Evolutionary conservation across 2,113 vertebrate genomes (phyloP), one percentile per base, ranked within the genome.

Genomic region (Apus apus): DNA sequence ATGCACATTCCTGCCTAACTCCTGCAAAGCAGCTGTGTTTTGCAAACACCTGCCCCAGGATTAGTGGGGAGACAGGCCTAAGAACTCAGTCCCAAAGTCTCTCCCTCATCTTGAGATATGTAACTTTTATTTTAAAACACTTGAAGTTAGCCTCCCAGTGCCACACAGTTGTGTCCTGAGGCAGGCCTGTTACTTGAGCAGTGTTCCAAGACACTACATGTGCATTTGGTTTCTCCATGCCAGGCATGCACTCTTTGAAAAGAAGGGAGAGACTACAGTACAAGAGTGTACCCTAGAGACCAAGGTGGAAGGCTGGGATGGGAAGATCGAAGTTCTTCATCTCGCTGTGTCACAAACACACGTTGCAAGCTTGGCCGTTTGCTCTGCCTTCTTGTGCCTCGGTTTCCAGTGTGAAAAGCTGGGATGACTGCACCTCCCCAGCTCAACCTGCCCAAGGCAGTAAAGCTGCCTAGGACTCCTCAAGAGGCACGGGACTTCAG

Each of bases 21-120:
- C 50, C 48, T 73, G 54, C 71, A 87, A 51, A 78, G 60, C 92
- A 90, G 71, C 77, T 87, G 91, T 58, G 77, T 72, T 81, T 72
- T 45, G 54, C 60, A 45, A 78, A 94, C 72, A 87, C 46, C 60
- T 87, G 77, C 53, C 60, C 53, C 46, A 20, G 40, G 71, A 90
- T 76, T 60, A 81, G 34, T 4, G 16, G n/a, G 50, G 18, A 90
- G 11, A 50, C n/a, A 77, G 21, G n/a, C 64, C 0, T 26, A 76
- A 50, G 38, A 77, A 87, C 34, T 66, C 46, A 2, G 15, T 61
- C 40, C 65, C 82, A 45, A 36, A 22, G 40, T 17, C 54, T 29
- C 70, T 81, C 58, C 70, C 64, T 43, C 51, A 43, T 54, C 58
- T 54, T 2, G 1, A 82, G 77, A 71, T 26, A 77, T 5, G 0